Conservation (phyloP, 2,888 invertebrate genomes). For the Nebria salina region DNA sequence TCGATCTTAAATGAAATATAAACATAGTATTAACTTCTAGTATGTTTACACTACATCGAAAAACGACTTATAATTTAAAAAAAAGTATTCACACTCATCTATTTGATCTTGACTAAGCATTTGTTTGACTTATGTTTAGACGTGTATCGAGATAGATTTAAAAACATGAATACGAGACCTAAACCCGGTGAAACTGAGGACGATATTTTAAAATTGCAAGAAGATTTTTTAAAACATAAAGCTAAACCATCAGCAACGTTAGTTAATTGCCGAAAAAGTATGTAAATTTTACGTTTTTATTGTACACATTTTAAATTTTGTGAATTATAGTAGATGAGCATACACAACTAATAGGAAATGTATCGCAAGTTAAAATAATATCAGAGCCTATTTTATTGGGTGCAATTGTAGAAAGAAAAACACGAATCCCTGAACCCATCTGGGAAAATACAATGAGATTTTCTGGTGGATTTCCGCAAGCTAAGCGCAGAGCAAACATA, state of each 20-base stretch:
- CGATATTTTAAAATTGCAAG: conserved; percentile 78
- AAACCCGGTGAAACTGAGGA: conserved; percentile 77
- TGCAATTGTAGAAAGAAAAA: conserved; percentile 68
- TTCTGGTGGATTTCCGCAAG: conserved; percentile 66
- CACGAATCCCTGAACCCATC: conserved; percentile 36
- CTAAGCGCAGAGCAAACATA: conserved; percentile 60
- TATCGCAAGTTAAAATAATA: conserved; percentile 33
- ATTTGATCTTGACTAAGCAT: too few relatives aligned
- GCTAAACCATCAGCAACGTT: conserved; percentile 72
- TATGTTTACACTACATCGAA: too few relatives aligned
- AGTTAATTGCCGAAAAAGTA: conserved; percentile 56
- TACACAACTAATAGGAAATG: conserved; percentile 39
- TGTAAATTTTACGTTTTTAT: neutral
- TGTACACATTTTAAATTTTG: neutral
- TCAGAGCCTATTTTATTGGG: conserved; percentile 63
- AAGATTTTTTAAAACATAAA: conserved; percentile 72
- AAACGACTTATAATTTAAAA: too few relatives aligned
- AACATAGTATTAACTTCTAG: too few relatives aligned
- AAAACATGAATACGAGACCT: conserved; percentile 63
- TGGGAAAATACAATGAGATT: conserved; percentile 51
- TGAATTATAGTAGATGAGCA: neutral
- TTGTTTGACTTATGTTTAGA: neutral
- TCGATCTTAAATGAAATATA: too few relatives aligned
- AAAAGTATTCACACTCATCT: too few relatives aligned
- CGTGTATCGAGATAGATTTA: neutral